phyloP scores from a whole-genome alignment of 2,888 invertebrate genomes.

The Leucoptera coffeella region DNA sequence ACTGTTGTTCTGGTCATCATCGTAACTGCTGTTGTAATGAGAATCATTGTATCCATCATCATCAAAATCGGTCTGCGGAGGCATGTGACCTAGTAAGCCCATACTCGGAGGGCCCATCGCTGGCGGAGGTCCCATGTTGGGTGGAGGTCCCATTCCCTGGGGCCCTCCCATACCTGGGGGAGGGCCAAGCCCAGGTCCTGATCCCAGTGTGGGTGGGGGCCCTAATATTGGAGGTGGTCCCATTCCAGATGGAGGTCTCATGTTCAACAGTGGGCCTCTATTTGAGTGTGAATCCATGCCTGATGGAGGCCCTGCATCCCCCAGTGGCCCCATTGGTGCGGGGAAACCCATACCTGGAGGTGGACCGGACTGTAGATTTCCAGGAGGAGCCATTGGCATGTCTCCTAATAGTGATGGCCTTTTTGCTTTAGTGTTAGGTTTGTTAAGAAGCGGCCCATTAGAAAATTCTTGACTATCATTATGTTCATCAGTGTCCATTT shows the following conservation, averaged over 20 bases:
- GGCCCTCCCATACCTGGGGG: slow-evolving; percentile 13
- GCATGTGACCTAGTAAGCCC: slow-evolving; percentile 13
- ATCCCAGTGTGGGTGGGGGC: slow-evolving; percentile 10
- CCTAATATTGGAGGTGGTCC: slow-evolving; percentile 12
- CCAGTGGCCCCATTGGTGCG: slow-evolving; percentile 12
- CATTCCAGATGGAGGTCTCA: slow-evolving; percentile 10
- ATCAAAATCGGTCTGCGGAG: slow-evolving; percentile 18
- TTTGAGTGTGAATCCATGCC: no score
- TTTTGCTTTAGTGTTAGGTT: slow-evolving; percentile 5
- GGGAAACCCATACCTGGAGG: slow-evolving; percentile 10
- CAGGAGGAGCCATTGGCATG: slow-evolving; percentile 6
- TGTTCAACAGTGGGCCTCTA: slow-evolving; percentile 10
- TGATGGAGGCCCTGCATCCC: slow-evolving; percentile 14
- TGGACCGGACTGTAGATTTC: slow-evolving; percentile 6
- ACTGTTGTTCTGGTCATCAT: slow-evolving; percentile 25
- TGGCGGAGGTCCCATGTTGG: slow-evolving; percentile 13
- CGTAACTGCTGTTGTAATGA: slow-evolving; percentile 23
- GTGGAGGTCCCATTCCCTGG: slow-evolving; percentile 15
- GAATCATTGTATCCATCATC: slow-evolving; percentile 38
- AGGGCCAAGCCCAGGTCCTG: slow-evolving; percentile 11
- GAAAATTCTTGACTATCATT: slow-evolving; percentile 32
- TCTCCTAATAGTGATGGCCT: slow-evolving; percentile 5
- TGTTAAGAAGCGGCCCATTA: slow-evolving; percentile 15
- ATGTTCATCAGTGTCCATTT: slow-evolving; percentile 30
- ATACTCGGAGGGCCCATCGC: background rate